Evolutionary conservation across 2,888 invertebrate genomes (phyloP).

Genomic region (Crepidodera aurea): DNA sequence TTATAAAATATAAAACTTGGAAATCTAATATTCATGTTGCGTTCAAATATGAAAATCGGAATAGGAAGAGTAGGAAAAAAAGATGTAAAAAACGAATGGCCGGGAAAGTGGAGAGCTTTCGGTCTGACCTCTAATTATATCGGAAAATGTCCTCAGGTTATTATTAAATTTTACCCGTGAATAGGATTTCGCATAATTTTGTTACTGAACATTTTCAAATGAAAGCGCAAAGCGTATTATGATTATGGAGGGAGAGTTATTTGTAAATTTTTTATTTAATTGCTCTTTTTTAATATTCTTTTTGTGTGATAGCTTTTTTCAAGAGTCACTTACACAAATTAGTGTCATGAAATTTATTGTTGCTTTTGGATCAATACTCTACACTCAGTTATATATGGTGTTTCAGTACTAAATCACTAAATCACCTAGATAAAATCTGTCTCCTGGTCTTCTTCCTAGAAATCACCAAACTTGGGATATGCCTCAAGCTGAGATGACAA

Average conservation of each 20-base stretch:
- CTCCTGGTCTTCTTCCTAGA: too few relatives aligned
- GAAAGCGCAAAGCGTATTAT: conserved; percentile 12
- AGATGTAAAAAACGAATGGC: conserved; percentile 10
- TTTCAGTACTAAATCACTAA: too few relatives aligned
- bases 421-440: too few relatives aligned
- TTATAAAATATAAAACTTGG: conserved; percentile 31
- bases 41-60: conserved; percentile 33
- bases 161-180: conserved; percentile 33
- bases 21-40: conserved; percentile 35
- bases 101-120: conserved; percentile 23
- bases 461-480: too few relatives aligned
- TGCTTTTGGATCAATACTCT: too few relatives aligned
- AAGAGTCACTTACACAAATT: too few relatives aligned
- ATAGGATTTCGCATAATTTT: conserved; percentile 30
- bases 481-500: too few relatives aligned
- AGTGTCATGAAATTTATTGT: too few relatives aligned
- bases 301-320: too few relatives aligned
- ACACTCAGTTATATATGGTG: too few relatives aligned
- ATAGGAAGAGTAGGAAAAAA: conserved; percentile 18
- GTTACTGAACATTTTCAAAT: conserved; percentile 26
- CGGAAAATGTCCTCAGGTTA: conserved; percentile 34
- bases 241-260: conserved; percentile 16
- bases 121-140: conserved; percentile 33
- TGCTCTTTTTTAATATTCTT: not conserved
- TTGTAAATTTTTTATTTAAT: conserved; percentile 6